These are phyloP conservation scores for Strigamia crassipes DNA, from an alignment of 2,888 invertebrate species.

Conservation along the genomic window DNA sequence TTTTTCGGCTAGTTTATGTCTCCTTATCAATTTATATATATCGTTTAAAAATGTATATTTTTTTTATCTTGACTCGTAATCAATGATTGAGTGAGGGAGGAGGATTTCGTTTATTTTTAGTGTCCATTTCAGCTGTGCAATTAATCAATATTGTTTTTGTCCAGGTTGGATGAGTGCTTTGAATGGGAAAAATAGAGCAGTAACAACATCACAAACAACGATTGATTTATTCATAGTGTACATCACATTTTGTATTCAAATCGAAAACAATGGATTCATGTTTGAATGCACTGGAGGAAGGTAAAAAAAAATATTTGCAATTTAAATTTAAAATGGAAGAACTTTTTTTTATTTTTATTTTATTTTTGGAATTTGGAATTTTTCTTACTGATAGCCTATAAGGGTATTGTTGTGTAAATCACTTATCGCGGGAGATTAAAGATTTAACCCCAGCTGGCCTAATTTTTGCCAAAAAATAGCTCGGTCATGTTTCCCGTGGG, in stretches of 20 bases:
- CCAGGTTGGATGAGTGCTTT: neutral
- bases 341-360: neutral
- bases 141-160: slow-evolving; percentile 21
- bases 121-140: neutral
- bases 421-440: neutral
- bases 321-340: neutral
- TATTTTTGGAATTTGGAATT: too few relatives aligned
- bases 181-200: neutral
- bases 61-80: too few relatives aligned
- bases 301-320: slow-evolving; percentile 12
- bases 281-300: neutral
- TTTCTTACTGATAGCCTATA: too few relatives aligned
- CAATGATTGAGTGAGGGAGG: neutral
- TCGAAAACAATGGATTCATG: slow-evolving; percentile 13
- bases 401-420: too few relatives aligned
- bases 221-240: neutral
- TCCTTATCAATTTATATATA: too few relatives aligned
- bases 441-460: neutral
- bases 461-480: neutral
- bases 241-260: neutral
- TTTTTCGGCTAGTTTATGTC: neutral
- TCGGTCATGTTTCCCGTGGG: neutral
- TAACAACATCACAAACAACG: neutral
- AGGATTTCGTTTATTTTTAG: too few relatives aligned
- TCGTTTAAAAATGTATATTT: too few relatives aligned